Base-by-base conservation (phyloP, 1,140 invertebrate genomes). In the Lethrus apterus region DNA sequence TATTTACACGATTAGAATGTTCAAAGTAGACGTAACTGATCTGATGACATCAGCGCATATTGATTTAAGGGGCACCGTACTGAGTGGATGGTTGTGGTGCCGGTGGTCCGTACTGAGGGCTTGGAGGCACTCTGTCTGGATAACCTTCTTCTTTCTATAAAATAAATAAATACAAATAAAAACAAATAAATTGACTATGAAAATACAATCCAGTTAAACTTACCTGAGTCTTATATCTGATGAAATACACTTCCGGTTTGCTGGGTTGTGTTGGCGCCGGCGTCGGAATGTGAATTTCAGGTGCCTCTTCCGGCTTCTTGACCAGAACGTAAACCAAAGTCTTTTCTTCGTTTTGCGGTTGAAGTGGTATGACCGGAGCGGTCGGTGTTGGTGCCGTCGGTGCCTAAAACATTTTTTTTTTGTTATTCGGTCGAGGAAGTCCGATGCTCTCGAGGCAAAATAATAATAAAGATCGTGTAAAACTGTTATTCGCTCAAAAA, bases 171-270 rank as follows among this genome's bases (percentile, higher is more conserved):
- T 26, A 52, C 14, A 36, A n/a, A 20, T 30, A 42, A 8, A 10
- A 11, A 26, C 4, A 5, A 29, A 26, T 5, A 13, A 14, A 29
- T 29, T 9, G 21, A 31, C n/a, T 7, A 19, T 19, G 3, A 30
- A 32, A 5, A 31, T 32, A 4, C 26, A 30, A 33, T 26, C 9
- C 4, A 10, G 15, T 20, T 32, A 10, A 15, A 24, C 9, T 40
- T 58, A 83, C 81, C 78, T 86, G 84, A 35, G 84, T 86, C 69
- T 87, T 87, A 70, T 87, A 89, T 65, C 84, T 77, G 67, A 89
- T 87, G 71, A 89, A 89, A 72, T 86, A 87, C 15, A 89, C 84
- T 69, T 87, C 84, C 1, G 84, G 84, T 67, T 87, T 87, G 70
- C 79, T 80, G 14, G 84, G 84, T 55, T 86, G 83, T 9, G 84